Evolutionary conservation across 2,888 invertebrate species (phyloP), one percentile per base, ranked within the genome.

Genomic region (Ceramica pisi): DNA sequence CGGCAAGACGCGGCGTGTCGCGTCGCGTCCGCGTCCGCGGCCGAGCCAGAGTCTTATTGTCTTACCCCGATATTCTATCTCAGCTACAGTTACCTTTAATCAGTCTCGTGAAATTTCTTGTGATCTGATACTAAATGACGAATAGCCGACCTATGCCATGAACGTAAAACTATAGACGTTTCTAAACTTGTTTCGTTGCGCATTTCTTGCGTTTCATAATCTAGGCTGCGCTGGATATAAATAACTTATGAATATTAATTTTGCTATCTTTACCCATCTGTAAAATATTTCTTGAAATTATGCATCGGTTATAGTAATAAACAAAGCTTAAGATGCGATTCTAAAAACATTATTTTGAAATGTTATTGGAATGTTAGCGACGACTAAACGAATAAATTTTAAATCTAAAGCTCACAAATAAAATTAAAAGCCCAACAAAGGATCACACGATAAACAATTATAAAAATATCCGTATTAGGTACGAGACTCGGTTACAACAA

Each of bases 401-500:
- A 68, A 69, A 72, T 71, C 16, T 60, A 82, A 73, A 59, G 59
- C 48, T 55, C 50, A 67, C 66, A 82, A 79, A 79, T 75, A 75
- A 86, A 83, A 83, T 78, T 84, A 84, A 82, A 84, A 82, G 63
- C 81, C 59, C 69, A 80, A 85, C 78, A 76, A 85, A 84, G 79
- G 53, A 82, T 86, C 81, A 79, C 84, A 84, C 81, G 79, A 84
- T 84, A 87, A 89, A 89, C 88, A 89, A 89, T 89, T 91, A 91
- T 92, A 91, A 91, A 82, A 91, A 92, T 92, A 92, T 86, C 86
- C 86, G 89, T 90, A 91, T 92, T 91, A 90, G 90, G 91, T 91
- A 92, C 90, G 89, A 91, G 90, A 89, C 90, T 92, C 88, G 89
- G 90, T 89, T 90, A 91, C 90, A 91, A 92, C 92, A 91, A 93